These are phyloP conservation scores for Bombus turneri DNA, from an alignment of 1,140 invertebrate genomes.

Conservation along the genomic window DNA sequence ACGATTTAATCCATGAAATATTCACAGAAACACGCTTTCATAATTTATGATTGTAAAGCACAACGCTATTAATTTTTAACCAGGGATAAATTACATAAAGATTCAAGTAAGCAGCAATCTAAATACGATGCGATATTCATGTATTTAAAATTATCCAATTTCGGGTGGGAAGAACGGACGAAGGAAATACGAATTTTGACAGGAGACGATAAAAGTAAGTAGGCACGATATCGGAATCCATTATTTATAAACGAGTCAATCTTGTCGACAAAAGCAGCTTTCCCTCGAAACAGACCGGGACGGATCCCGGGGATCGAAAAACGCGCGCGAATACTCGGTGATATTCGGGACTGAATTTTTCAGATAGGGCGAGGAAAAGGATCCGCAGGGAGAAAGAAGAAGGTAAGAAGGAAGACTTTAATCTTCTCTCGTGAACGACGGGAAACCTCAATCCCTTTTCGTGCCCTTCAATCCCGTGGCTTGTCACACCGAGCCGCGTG, in stretches of 20 bases:
- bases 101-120: not conserved
- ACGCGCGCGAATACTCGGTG: slow-evolving; percentile 25
- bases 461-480: slow-evolving; percentile 59
- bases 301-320: not conserved
- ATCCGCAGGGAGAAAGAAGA: not conserved
- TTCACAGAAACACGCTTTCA: no score
- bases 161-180: not conserved
- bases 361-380: slow-evolving; percentile 23
- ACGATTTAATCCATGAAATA: no score
- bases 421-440: slow-evolving; percentile 56
- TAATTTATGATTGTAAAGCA: not conserved
- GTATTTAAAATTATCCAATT: not conserved
- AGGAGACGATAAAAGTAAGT: slow-evolving; percentile 17
- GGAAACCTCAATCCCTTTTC: slow-evolving; percentile 62
- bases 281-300: slow-evolving; percentile 2
- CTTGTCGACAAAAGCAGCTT: slow-evolving; percentile 42
- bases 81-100: not conserved
- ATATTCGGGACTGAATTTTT: slow-evolving; percentile 46
- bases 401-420: slow-evolving; percentile 40
- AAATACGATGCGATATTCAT: not conserved
- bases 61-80: not conserved
- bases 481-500: slow-evolving; percentile 55
- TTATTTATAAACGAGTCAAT: slow-evolving; percentile 49
- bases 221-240: slow-evolving; percentile 17
- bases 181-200: not conserved